Evolutionary conservation across 2,113 vertebrate species (phyloP), one percentile per base, ranked within the genome.

Genomic region (Orycteropus afer): DNA sequence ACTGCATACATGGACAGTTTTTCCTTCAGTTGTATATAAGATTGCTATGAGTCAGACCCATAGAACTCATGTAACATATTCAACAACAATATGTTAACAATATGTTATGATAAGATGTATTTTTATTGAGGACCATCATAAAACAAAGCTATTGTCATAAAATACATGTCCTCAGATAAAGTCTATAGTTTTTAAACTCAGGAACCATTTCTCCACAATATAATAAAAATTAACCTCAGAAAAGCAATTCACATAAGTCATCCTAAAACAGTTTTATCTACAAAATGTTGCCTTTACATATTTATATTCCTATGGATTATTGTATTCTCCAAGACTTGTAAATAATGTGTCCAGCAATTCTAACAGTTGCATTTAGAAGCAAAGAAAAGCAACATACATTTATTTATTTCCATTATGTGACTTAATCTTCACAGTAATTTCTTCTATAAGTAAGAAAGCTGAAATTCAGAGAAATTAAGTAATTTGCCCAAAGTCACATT

Each of bases 401-500:
- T 78, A 67, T 78, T 85, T 29, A 34, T 22, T 59, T 90, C 10
- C 15, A 81, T 63, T 32, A 13, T 94, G 8, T 63, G 11, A 91
- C 67, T 78, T 63, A 69, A 92, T 90, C 15, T 7, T 87, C 77
- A 90, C 0, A 49, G 27, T 42, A 65, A 73, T 55, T 9, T 77
- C 18, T 86, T 87, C 67, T 84, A 51, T 45, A 92, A 15, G 47
- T 65, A 23, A 84, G 27, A 29, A 59, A 88, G 22, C 40, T 71
- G n/a, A 90, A 79, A 57, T 55, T 61, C 37, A n/a, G 78, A 95
- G 27, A 78, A 92, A 67, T 81, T 86, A n/a, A 92, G 17, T 81
- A 91, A 85, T 47, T 85, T 92, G 2, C 29, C 27, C 29, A 85
- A 86, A 80, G 27, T 59, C 80, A 76, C 74, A 76, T 78, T 42